Percentiles rank a stretch among this genome's conserved stretches.
Conservation (phyloP, 2,797 vertebrate genomes). For the Mustela erminea region DNA sequence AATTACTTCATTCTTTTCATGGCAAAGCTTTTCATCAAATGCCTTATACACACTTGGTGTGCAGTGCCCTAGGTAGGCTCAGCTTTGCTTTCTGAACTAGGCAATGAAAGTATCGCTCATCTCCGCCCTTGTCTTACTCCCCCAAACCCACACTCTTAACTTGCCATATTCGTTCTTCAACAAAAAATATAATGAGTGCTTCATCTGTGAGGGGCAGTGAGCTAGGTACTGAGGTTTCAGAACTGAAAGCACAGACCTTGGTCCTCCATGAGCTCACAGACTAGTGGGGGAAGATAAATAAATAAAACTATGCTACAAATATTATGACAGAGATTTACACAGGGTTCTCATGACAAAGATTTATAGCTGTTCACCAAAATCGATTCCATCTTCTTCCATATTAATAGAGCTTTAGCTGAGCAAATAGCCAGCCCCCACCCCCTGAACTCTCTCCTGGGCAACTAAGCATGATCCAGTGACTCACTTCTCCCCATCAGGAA, state of each 20-base stretch:
- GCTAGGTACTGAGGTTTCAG: not conserved
- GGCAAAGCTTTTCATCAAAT: slow-evolving; percentile 49
- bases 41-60: not conserved
- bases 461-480: not conserved
- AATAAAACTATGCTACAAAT: not conserved
- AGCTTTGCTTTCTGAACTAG: not conserved
- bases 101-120: not conserved
- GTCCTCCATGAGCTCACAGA: not conserved
- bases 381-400: not conserved
- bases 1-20: slow-evolving; percentile 54
- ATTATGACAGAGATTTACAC: not conserved
- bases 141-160: not conserved
- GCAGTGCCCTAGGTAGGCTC: not conserved
- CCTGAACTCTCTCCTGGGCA: not conserved
- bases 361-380: not conserved
- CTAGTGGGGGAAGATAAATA: not conserved
- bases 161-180: not conserved
- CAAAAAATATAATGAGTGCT: not conserved
- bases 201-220: not conserved
- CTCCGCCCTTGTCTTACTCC: not conserved
- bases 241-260: not conserved
- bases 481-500: not conserved
- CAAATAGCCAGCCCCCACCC: not conserved
- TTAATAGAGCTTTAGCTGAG: not conserved
- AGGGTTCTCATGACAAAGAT: not conserved